Conservation (phyloP, 2,113 vertebrate genomes). For the Falco punctatus region DNA sequence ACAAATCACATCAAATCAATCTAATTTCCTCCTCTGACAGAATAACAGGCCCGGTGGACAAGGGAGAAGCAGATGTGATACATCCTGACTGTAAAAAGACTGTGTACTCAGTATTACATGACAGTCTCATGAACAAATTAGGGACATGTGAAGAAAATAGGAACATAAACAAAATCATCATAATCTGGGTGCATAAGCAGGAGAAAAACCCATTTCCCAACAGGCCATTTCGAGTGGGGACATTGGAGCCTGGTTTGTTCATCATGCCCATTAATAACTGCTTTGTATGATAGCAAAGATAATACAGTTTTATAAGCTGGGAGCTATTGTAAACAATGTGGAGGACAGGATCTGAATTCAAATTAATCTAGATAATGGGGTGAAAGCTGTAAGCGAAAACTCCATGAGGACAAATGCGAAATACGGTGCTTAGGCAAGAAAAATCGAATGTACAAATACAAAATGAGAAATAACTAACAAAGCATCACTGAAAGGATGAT, state of each 20-base stretch:
- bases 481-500: neutral
- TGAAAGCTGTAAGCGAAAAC: neutral
- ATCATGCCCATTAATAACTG: neutral
- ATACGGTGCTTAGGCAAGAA: neutral
- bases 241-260: neutral
- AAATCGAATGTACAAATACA: neutral
- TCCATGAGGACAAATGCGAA: neutral
- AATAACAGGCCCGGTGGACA: neutral
- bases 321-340: neutral
- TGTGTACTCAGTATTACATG: neutral
- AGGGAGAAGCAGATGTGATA: neutral
- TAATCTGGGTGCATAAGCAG: neutral
- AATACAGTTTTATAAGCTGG: neutral
- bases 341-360: neutral
- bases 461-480: slow-evolving; percentile 10
- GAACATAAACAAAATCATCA: neutral
- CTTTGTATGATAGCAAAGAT: neutral
- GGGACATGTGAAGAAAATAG: neutral
- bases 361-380: neutral
- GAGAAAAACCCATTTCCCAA: neutral
- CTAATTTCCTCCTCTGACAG: slow-evolving; percentile 10
- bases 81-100: neutral
- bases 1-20: slow-evolving; percentile 30
- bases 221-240: neutral
- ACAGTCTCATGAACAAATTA: neutral